Evolutionary conservation across 1,140 invertebrate genomes (phyloP).

Genomic region (Medauroidea extradentata): DNA sequence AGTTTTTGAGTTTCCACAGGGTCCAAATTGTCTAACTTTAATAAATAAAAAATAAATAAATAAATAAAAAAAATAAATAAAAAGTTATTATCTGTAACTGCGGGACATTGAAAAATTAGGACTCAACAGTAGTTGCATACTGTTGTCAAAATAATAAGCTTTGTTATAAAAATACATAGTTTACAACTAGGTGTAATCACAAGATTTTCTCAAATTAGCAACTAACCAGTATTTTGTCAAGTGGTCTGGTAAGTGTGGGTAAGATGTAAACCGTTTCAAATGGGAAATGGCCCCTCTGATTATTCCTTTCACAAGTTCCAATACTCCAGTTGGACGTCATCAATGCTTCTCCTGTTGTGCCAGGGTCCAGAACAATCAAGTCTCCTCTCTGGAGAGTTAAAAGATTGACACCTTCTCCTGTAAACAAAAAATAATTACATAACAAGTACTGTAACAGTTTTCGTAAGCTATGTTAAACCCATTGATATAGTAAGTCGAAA

Average conservation of each 20-base stretch:
- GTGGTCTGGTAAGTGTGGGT: constrained; percentile 75
- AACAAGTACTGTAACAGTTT: too few species aligned
- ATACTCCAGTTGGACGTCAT: constrained; percentile 71
- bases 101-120: too few species aligned
- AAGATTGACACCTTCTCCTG: constrained; percentile 50
- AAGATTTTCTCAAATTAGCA: too few species aligned
- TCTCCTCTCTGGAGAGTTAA: constrained; percentile 75
- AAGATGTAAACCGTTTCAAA: constrained; percentile 84
- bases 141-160: too few species aligned
- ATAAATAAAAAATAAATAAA: background rate
- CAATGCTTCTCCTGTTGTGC: constrained; percentile 67
- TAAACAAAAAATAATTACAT: constrained; percentile 16
- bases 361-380: constrained; percentile 73
- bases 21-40: background rate
- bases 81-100: background rate
- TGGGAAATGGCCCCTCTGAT: constrained; percentile 75
- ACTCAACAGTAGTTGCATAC: too few species aligned
- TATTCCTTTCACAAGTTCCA: constrained; percentile 60
- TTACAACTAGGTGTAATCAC: too few species aligned
- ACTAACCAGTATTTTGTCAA: constrained; percentile 52
- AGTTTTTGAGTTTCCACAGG: too few species aligned
- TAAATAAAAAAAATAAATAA: background rate
- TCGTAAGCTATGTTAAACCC: too few species aligned
- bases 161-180: too few species aligned
- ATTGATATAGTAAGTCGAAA: too few species aligned